Conservation (phyloP, 2,888 invertebrate genomes). For the Acleris holmiana region DNA sequence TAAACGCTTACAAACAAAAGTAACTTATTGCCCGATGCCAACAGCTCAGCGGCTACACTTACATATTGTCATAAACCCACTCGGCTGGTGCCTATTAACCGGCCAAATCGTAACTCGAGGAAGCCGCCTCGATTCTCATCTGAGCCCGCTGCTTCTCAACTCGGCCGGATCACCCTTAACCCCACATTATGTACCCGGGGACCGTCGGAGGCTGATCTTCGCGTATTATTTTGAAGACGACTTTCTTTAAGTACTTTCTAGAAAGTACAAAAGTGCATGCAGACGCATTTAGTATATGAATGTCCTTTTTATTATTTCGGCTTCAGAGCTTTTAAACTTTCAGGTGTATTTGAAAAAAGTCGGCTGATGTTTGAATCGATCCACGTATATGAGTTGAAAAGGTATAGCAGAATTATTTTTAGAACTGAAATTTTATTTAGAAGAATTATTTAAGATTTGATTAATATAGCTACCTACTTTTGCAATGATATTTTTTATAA, state of each 20-base stretch:
- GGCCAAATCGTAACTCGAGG: slow-evolving; percentile 51
- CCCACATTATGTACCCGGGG: slow-evolving; percentile 36
- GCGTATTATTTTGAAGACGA: slow-evolving; percentile 36
- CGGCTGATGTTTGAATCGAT: slow-evolving; percentile 17
- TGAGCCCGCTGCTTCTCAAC: slow-evolving; percentile 43
- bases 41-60: slow-evolving; percentile 63
- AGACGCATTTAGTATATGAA: slow-evolving; percentile 34
- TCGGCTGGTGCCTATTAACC: slow-evolving; percentile 55
- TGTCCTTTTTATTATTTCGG: slow-evolving; percentile 29
- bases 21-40: slow-evolving; percentile 69
- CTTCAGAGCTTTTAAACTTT: slow-evolving; percentile 24
- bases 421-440: no score
- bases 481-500: no score
- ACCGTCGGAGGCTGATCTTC: slow-evolving; percentile 35
- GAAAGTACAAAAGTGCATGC: slow-evolving; percentile 33
- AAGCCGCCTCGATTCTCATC: slow-evolving; percentile 47
- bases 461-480: no score
- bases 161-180: slow-evolving; percentile 49
- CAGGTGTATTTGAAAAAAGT: slow-evolving; percentile 28
- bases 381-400: slow-evolving; percentile 19
- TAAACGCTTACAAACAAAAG: slow-evolving; percentile 72
- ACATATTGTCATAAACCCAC: slow-evolving; percentile 64
- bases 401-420: background rate
- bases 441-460: no score
- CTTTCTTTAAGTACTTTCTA: slow-evolving; percentile 39